These are phyloP conservation scores for Sprattus sprattus DNA, from an alignment of 2,113 vertebrate species.

Conservation along the genomic window DNA sequence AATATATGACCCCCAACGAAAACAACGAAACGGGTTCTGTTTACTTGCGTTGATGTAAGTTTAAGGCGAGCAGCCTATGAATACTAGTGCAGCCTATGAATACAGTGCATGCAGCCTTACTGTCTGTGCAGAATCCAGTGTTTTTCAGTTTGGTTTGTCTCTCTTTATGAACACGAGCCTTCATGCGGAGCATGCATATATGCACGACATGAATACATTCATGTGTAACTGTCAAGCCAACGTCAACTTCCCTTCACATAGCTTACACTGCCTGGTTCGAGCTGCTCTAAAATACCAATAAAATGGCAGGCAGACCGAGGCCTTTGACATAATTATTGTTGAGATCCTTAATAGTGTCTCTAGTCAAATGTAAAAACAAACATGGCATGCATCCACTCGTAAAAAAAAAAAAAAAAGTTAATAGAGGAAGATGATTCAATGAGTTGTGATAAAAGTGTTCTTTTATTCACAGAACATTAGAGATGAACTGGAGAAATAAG, in stretches of 20 bases:
- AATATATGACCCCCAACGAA: no score
- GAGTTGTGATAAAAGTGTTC: no score
- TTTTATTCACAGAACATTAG: background rate
- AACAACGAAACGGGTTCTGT: no score
- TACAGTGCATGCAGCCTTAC: background rate
- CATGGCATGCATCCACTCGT: no score
- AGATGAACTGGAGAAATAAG: background rate
- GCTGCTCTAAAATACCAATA: background rate
- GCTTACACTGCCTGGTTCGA: no score
- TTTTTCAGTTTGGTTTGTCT: background rate
- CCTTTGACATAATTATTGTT: background rate
- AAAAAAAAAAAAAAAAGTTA: background rate
- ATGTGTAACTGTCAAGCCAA: background rate
- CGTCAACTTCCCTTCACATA: no score
- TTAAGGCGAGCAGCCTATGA: no score
- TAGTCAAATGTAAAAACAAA: background rate
- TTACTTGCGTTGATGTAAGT: no score
- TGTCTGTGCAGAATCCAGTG: background rate
- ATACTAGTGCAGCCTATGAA: background rate
- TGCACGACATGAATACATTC: background rate
- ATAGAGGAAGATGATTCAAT: background rate
- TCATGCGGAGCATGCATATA: background rate
- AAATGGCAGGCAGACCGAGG: background rate
- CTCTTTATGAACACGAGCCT: background rate
- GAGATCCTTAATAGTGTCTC: background rate